These are phyloP conservation scores for Netelia virgata DNA, from an alignment of 2,888 invertebrate genomes.

Conservation along the genomic window DNA sequence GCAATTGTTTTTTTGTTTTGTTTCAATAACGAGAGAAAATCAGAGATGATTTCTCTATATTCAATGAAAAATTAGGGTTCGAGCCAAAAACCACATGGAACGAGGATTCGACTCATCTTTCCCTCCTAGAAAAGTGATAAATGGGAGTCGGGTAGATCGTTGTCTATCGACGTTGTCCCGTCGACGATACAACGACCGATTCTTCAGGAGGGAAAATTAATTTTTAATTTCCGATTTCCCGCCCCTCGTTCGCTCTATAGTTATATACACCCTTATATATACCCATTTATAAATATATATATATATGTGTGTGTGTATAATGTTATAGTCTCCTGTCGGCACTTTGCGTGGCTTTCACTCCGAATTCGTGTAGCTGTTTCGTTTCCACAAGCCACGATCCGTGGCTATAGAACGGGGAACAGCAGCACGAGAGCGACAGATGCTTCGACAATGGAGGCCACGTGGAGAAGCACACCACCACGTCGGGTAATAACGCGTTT, in stretches of 20 bases:
- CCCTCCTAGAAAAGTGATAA: slow-evolving; percentile 8
- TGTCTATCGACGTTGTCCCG: slow-evolving; percentile 17
- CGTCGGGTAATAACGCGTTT: slow-evolving; percentile 61
- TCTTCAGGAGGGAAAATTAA: slow-evolving; percentile 70
- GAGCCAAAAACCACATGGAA: not conserved
- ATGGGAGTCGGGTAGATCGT: slow-evolving; percentile 5
- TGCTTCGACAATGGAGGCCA: slow-evolving; percentile 77
- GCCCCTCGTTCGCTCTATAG: slow-evolving; percentile 62
- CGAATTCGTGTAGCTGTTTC: slow-evolving; percentile 25
- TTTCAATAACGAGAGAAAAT: not conserved
- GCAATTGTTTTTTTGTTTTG: not conserved
- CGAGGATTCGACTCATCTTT: not conserved
- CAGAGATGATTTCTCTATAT: too few species aligned
- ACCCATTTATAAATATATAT: not conserved
- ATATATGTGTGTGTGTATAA: slow-evolving; percentile 12
- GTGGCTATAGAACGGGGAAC: slow-evolving; percentile 33
- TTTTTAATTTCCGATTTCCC: slow-evolving; percentile 78
- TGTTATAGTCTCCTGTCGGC: slow-evolving; percentile 61
- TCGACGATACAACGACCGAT: slow-evolving; percentile 37
- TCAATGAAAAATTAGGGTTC: not conserved
- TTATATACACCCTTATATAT: not conserved
- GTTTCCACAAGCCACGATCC: slow-evolving; percentile 47
- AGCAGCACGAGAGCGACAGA: slow-evolving; percentile 74
- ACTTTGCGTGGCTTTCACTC: slow-evolving; percentile 69
- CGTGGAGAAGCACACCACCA: slow-evolving; percentile 61